Evolutionary conservation across 2,113 vertebrate genomes (phyloP), one percentile per base, ranked within the genome.

Genomic region (Craseonycteris thonglongyai): DNA sequence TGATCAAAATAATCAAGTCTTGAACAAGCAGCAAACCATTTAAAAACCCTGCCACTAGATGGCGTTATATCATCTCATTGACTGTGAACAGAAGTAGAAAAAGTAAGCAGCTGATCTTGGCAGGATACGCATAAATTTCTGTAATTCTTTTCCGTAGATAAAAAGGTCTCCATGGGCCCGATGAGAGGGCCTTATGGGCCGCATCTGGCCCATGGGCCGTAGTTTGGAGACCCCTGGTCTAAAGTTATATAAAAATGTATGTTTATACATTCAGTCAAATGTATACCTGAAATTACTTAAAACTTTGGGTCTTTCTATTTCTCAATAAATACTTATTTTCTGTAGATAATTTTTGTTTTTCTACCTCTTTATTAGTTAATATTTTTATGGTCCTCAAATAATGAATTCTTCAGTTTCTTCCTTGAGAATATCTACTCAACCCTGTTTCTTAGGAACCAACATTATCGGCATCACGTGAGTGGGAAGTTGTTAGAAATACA

Each of bases 301-400:
- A 75, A 63, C 42, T 45, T 51, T 71, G 69, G 7, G 22, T 83
- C 69, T 83, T 87, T 28, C 45, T 45, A 14, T 78, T 89, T 7
- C 12, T 59, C 26, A 26, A 33, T 28, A 51, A 63, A 18, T 40
- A 51, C 74, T 71, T 94, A 15, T 81, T 85, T 72, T 89, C 54
- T 47, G 58, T 54, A 58, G 14, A 81, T 90, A 61, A 40, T 80
- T 80, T 63, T 91, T 79, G 21, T 35, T 90, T 56, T 68, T 54
- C 24, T 87, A 4, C 30, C 26, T 88, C 49, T 38, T 93, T 54
- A 54, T 59, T 71, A 65, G 10, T 68, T 83, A 49, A 42, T 65
- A 24, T 54, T 75, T 75, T 92, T 86, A 14, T 6, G 5, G 33
- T 26, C 51, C 16, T 82, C 42, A 56, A n/a, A n/a, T n/a, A n/a